phyloP scores from a whole-genome alignment of 2,888 invertebrate species.

The Scaptomyza polygonia region DNA sequence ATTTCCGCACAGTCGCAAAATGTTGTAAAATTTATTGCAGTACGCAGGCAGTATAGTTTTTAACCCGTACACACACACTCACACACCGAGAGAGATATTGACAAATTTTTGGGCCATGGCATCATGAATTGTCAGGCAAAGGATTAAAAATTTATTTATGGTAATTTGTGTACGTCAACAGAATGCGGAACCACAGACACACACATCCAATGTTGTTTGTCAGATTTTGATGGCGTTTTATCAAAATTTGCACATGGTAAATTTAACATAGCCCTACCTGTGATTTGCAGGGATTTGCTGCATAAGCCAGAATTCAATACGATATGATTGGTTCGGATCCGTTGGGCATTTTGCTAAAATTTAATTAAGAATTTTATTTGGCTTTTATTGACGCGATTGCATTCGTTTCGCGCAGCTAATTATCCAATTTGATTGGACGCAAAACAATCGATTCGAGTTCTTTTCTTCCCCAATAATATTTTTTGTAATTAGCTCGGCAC shows the following conservation, averaged over 20 bases:
- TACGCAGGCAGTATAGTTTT: slow-evolving; percentile 17
- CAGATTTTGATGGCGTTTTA: slow-evolving; percentile 51
- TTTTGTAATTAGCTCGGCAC: slow-evolving; percentile 68
- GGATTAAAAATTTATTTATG: slow-evolving; percentile 67
- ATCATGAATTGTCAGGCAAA: slow-evolving; percentile 8
- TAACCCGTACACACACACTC: slow-evolving; percentile 53
- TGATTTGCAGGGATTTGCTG: slow-evolving; percentile 19
- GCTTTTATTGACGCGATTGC: slow-evolving; percentile 60
- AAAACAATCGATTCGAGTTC: neutral
- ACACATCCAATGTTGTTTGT: slow-evolving; percentile 40
- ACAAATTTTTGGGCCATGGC: slow-evolving; percentile 29
- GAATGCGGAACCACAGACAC: slow-evolving; percentile 13
- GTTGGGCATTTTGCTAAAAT: slow-evolving; percentile 33
- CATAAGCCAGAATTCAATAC: slow-evolving; percentile 15
- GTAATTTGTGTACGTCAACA: slow-evolving; percentile 71
- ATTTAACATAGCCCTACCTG: slow-evolving; percentile 60
- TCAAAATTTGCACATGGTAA: slow-evolving; percentile 63
- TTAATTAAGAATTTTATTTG: slow-evolving; percentile 62
- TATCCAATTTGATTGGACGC: slow-evolving; percentile 37
- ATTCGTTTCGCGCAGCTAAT: slow-evolving; percentile 35
- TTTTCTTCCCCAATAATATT: too few species aligned
- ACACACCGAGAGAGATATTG: slow-evolving; percentile 12
- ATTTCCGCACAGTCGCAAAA: slow-evolving; percentile 72
- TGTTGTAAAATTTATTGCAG: slow-evolving; percentile 64
- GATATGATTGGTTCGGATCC: slow-evolving; percentile 7